These are phyloP conservation scores for Drosophila orosa DNA, from an alignment of 1,140 invertebrate genomes.

Conservation along the genomic window DNA sequence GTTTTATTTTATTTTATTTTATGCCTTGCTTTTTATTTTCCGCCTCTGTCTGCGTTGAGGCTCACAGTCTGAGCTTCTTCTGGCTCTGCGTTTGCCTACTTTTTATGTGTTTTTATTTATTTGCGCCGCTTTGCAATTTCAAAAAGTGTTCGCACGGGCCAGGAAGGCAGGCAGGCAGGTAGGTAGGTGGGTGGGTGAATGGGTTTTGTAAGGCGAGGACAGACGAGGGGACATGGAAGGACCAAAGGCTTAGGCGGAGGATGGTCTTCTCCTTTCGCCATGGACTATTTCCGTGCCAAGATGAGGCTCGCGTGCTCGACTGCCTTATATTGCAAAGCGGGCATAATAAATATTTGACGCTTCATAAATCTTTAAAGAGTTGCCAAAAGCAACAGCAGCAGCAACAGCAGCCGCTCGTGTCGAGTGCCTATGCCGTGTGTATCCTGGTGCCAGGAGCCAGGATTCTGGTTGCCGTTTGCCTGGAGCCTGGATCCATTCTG, in stretches of 20 bases:
- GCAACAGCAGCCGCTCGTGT: slow-evolving; percentile 37
- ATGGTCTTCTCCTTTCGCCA: slow-evolving; percentile 28
- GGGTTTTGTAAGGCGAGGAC: background rate
- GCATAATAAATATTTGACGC: slow-evolving; percentile 84
- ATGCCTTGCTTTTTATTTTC: slow-evolving; percentile 73
- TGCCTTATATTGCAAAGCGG: slow-evolving; percentile 83
- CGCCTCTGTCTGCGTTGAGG: slow-evolving; percentile 37
- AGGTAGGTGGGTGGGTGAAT: no score
- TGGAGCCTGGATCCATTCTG: slow-evolving; percentile 8
- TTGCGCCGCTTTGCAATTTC: slow-evolving; percentile 80
- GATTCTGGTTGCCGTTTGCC: slow-evolving; percentile 6
- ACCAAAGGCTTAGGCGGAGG: slow-evolving; percentile 33
- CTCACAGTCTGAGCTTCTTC: slow-evolving; percentile 10
- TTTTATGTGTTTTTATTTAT: slow-evolving; percentile 82
- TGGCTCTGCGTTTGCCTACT: slow-evolving; percentile 65
- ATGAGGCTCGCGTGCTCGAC: slow-evolving; percentile 70
- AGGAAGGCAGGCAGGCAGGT: background rate
- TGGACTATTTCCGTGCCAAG: slow-evolving; percentile 69
- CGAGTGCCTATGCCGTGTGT: slow-evolving; percentile 20
- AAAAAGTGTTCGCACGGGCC: slow-evolving; percentile 68
- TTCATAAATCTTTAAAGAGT: slow-evolving; percentile 84
- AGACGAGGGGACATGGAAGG: slow-evolving; percentile 1
- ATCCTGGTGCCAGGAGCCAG: slow-evolving; percentile 8
- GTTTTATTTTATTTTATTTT: slow-evolving; percentile 48
- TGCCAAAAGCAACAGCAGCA: slow-evolving; percentile 62